Evolutionary conservation across 2,888 invertebrate genomes (phyloP), one percentile per base, ranked within the genome.

Genomic region (Lithophane ornitopus): DNA sequence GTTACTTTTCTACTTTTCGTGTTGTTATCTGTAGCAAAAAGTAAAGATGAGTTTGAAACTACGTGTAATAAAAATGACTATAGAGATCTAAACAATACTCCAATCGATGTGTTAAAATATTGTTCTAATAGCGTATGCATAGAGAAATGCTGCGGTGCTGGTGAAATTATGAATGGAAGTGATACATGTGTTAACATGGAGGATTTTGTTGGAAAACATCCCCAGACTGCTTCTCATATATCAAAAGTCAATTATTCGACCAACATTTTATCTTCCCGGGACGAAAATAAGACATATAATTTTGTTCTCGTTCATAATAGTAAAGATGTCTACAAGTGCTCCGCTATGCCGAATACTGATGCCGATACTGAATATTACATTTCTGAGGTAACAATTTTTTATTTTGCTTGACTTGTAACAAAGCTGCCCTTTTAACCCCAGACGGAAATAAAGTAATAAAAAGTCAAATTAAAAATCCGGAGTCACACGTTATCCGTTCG

Each of bases 21-120:
- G 56, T 16, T 75, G 2, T 26, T 68, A 16, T 7, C 39, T 68
- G 22, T 49, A 26, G 61, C 22, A n/a, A 76, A 49, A 66, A 56
- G 76, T 76, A 44, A 58, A 4, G n/a, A 14, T 19, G 26, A 49
- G 16, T 22, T 14, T 14, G 16, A 65, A 39, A 26, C 4, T 28
- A 2, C 19, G 49, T 73, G 59, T 58, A n/a, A 34, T 58, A n/a
- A 34, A 46, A 44, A 62, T 11, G 6, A 28, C 3, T 63, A 41
- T 12, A 75, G 19, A 19, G 62, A 76, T 62, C 26, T 28, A 39
- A 41, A 41, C 41, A 41, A 9, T 41, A 41, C 9, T 9, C 41
- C 41, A 41, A 41, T 41, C 9, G 9, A 41, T 9, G 41, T 41
- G 41, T 41, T 41, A 9, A 41, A 41, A 41, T 41, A 9, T 41